phyloP scores from a whole-genome alignment of 2,888 invertebrate genomes.

The Limenitis camilla region DNA sequence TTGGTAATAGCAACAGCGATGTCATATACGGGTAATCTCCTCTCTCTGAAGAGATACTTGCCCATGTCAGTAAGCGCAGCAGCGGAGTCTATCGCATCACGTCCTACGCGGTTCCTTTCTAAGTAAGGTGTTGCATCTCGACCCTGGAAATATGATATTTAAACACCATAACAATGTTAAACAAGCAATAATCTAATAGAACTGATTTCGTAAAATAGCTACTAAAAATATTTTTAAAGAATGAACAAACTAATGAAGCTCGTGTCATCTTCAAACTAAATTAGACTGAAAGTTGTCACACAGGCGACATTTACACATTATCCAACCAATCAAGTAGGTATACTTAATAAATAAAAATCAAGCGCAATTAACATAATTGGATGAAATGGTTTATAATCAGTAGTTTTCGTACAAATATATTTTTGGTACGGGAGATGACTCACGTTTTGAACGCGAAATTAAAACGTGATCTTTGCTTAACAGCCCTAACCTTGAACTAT shows the following conservation, averaged over 20 bases:
- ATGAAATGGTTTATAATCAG: constrained; percentile 19
- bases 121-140: constrained; percentile 96
- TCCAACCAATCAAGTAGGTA: constrained; percentile 12
- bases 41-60: constrained; percentile 95
- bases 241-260: background rate
- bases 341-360: constrained; percentile 18
- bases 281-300: constrained; percentile 18
- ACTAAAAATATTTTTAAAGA: background rate
- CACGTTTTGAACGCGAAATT: constrained; percentile 4
- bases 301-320: constrained; percentile 18
- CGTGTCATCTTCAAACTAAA: constrained; percentile 5
- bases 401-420: constrained; percentile 6
- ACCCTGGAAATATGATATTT: constrained; percentile 80
- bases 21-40: constrained; percentile 94
- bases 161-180: no score
- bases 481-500: constrained; percentile 39
- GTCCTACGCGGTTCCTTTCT: constrained; percentile 93
- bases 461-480: constrained; percentile 30
- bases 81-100: constrained; percentile 95
- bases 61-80: constrained; percentile 97
- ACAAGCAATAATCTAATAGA: no score
- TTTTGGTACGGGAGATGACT: constrained; percentile 4
- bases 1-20: constrained; percentile 97
- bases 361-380: constrained; percentile 21
- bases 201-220: background rate